Conservation (phyloP, 2,113 vertebrate genomes). For the Anguilla japonica region DNA sequence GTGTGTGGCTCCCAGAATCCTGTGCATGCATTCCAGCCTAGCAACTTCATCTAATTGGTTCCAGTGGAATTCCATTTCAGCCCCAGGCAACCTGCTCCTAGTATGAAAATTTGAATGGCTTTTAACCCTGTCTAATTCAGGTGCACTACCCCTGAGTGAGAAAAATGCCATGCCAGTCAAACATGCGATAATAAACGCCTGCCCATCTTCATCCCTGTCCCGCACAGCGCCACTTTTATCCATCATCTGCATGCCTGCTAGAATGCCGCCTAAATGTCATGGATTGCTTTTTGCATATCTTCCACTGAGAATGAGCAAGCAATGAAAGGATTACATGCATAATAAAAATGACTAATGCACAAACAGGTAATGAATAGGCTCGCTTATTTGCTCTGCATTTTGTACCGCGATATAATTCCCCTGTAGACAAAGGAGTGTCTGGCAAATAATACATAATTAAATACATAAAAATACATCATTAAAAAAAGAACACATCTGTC, state of each 20-base stretch:
- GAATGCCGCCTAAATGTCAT: neutral
- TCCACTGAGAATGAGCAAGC: neutral
- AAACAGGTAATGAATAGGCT: neutral
- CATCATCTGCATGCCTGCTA: neutral
- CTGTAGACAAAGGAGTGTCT: neutral
- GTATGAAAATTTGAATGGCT: slow-evolving; percentile 44
- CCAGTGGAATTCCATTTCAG: slow-evolving; percentile 62
- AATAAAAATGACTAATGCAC: neutral
- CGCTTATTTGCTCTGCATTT: neutral
- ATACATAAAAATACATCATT: neutral
- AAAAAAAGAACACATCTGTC: neutral
- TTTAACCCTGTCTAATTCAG: slow-evolving; percentile 58
- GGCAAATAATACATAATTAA: neutral
- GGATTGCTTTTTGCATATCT: neutral
- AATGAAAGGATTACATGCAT: neutral
- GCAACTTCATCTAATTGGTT: slow-evolving; percentile 63
- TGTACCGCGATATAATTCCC: neutral
- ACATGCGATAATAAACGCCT: neutral
- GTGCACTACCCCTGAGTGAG: slow-evolving; percentile 26
- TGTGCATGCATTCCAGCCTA: slow-evolving; percentile 48
- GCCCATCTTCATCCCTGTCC: neutral
- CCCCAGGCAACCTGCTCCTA: slow-evolving; percentile 46
- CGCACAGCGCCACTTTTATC: neutral
- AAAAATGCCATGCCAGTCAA: slow-evolving; percentile 5
- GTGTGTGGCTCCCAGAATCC: slow-evolving; percentile 49